Base-by-base conservation (phyloP, 2,113 vertebrate species). In the Cichladusa arquata region DNA sequence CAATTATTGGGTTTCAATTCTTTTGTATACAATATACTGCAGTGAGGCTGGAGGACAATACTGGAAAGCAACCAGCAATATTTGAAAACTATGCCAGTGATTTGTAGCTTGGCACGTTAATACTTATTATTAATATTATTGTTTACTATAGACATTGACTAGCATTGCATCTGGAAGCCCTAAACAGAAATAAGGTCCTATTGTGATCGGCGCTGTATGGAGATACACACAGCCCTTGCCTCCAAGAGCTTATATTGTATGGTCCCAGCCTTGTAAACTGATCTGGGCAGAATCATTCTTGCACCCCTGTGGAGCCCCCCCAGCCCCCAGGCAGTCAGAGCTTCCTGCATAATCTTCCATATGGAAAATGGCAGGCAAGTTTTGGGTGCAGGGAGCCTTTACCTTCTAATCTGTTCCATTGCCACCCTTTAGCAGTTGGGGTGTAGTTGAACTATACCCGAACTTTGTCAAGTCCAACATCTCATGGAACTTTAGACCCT, bases 1-100 rank as follows among this genome's bases (percentile, higher is more conserved):
- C 15, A 50, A 78, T 85, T 90, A 91, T 36, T 93, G 76, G 91
- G 91, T 95, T 98, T 96, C 97, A 97, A 57, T 97, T 95, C 82
- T 96, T 91, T 95, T 92, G 95, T 89, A 92, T 90, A 97, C 78
- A 88, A 96, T 94, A 89, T 81, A 66, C 86, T 96, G 76, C 88
- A 88, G 76, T 12, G 42, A 83, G 82, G 47, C 56, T 70, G 60
- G 88, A 96, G 69, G 94, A 97, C 96, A 97, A 97, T 97, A 86
- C 91, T 97, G 95, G 95, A 97, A 97, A 95, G 94, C n/a, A 92
- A 93, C 96, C 95, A 97, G 91, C 96, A 96, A 88, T 95, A 82
- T 81, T 95, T 86, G 67, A 95, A 93, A 94, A 86, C 90, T 95
- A 88, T 95, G 90, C 53, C 86, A 94, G 50, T 93, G 95, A 96